Percentiles rank a stretch among this genome's conserved stretches.
Conservation (phyloP, 2,888 invertebrate genomes). For the Tetramorium bicarinatum region DNA sequence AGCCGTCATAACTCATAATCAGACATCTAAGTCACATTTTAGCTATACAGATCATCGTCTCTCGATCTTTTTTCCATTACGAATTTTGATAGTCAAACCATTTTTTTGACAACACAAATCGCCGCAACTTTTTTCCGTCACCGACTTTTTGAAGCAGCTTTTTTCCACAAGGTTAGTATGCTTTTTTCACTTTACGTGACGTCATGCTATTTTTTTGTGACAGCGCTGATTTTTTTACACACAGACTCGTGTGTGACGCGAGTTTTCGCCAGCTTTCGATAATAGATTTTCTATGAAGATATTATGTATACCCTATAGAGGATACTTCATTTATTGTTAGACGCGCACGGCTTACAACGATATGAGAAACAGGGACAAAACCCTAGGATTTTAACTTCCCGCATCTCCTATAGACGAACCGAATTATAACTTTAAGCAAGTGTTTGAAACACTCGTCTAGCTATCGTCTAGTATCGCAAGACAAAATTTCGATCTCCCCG, state of each 20-base stretch:
- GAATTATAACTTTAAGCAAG: conserved; percentile 9
- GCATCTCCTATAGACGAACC: background rate
- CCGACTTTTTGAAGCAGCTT: conserved; percentile 78
- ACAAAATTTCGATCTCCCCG: background rate
- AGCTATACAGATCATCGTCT: background rate
- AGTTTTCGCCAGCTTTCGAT: conserved; percentile 53
- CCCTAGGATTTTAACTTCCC: conserved; percentile 27
- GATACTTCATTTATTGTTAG: conserved; percentile 31
- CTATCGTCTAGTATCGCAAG: background rate
- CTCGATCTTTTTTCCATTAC: conserved; percentile 17
- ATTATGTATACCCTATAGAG: background rate
- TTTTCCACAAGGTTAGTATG: conserved; percentile 81
- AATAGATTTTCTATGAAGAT: background rate
- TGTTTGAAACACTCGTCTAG: conserved; percentile 30
- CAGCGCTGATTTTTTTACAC: conserved; percentile 57
- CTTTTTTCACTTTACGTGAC: conserved; percentile 73
- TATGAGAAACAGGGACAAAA: conserved; percentile 32
- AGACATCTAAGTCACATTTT: background rate
- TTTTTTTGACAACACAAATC: conserved; percentile 62
- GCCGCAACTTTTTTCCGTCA: conserved; percentile 65
- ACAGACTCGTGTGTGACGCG: conserved; percentile 47
- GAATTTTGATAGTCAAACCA: conserved; percentile 35
- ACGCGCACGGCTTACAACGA: conserved; percentile 69
- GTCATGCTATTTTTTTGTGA: conserved; percentile 68
- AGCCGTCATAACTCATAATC: background rate